These are phyloP conservation scores for Oryzias curvinotus DNA, from an alignment of 2,113 vertebrate species.

Conservation along the genomic window DNA sequence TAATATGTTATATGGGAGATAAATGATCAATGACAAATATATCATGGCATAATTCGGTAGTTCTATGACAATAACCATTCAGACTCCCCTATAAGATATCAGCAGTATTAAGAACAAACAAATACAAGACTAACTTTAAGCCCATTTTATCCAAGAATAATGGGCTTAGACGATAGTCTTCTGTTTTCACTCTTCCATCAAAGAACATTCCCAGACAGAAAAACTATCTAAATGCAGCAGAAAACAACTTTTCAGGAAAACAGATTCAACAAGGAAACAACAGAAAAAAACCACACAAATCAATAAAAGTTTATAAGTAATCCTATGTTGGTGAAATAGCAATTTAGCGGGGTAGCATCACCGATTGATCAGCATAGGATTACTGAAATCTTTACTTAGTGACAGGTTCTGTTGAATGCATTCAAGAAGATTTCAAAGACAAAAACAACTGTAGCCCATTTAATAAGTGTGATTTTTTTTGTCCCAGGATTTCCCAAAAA, in stretches of 20 bases:
- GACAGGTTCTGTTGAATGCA: too few relatives aligned
- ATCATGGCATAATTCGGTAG: not conserved
- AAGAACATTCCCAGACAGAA: conserved; percentile 31
- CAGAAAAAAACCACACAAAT: too few relatives aligned
- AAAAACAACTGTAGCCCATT: too few relatives aligned
- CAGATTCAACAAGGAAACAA: too few relatives aligned
- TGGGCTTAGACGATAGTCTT: conserved; percentile 71
- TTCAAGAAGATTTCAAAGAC: too few relatives aligned
- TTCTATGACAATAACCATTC: conserved; percentile 22
- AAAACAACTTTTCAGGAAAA: conserved; percentile 4
- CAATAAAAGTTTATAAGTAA: too few relatives aligned
- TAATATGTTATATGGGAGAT: conserved; percentile 63
- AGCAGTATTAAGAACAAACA: conserved; percentile 25
- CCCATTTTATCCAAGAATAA: conserved; percentile 74
- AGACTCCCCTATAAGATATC: conserved; percentile 67
- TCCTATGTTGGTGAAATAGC: too few relatives aligned
- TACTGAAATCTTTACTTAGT: too few relatives aligned
- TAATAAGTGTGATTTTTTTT: too few relatives aligned
- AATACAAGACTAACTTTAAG: conserved; percentile 71
- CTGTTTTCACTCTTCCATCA: conserved; percentile 80
- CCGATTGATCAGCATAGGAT: too few relatives aligned
- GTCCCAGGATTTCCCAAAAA: too few relatives aligned
- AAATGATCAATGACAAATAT: conserved; percentile 19
- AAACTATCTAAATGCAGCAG: conserved; percentile 5
- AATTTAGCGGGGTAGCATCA: too few relatives aligned